These are phyloP conservation scores for Ovis aries DNA, from an alignment of 2,113 vertebrate genomes.

Conservation along the genomic window DNA sequence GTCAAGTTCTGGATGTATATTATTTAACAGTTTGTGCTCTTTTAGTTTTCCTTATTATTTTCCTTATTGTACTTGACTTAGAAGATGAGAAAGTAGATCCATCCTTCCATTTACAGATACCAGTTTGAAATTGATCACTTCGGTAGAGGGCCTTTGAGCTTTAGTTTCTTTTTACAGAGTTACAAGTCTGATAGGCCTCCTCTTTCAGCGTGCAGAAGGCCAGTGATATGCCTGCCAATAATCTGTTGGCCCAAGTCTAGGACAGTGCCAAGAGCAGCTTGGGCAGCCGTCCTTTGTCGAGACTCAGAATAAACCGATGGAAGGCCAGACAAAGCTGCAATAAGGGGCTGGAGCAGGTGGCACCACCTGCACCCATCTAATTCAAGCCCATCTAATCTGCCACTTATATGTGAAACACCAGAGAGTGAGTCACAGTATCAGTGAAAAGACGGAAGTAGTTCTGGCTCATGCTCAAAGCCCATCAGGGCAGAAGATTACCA, in stretches of 20 bases:
- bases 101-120: background rate
- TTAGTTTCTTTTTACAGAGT: slow-evolving; percentile 58
- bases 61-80: background rate
- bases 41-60: background rate
- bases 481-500: slow-evolving; percentile 37
- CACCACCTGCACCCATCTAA: background rate
- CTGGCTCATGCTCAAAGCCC: slow-evolving; percentile 32
- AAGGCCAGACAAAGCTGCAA: slow-evolving; percentile 57
- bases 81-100: background rate
- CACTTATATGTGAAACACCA: slow-evolving; percentile 57
- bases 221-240: background rate
- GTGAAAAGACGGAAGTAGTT: slow-evolving; percentile 6
- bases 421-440: slow-evolving; percentile 9
- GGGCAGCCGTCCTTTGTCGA: slow-evolving; percentile 59
- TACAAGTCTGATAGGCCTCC: slow-evolving; percentile 11
- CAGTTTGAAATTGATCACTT: background rate
- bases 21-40: background rate
- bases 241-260: slow-evolving; percentile 35
- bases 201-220: slow-evolving; percentile 15
- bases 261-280: slow-evolving; percentile 52
- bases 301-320: slow-evolving; percentile 60
- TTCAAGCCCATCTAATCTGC: slow-evolving; percentile 54
- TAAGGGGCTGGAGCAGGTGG: slow-evolving; percentile 69
- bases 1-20: background rate
- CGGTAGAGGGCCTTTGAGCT: background rate